phyloP scores from a whole-genome alignment of 2,888 invertebrate species.

The Odontocolon sp. region DNA sequence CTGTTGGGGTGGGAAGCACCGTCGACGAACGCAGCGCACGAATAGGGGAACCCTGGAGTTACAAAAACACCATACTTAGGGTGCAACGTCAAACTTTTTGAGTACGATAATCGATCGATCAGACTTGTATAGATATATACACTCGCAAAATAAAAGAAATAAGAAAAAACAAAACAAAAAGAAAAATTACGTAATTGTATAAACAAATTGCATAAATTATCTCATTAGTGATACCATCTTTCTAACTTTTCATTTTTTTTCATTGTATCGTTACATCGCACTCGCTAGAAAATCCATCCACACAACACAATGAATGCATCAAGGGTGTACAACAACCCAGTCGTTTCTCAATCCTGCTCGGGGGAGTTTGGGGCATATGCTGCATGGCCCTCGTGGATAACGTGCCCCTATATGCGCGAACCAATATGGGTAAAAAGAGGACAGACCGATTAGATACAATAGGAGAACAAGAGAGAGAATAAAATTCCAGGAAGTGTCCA shows the following conservation, averaged over 20 bases:
- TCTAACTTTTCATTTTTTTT: too few relatives aligned
- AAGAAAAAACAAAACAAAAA: too few relatives aligned
- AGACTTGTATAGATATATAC: too few relatives aligned
- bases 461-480: conserved; percentile 49
- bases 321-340: neutral
- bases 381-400: conserved; percentile 49
- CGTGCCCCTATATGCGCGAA: conserved; percentile 37
- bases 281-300: neutral
- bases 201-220: too few relatives aligned
- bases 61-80: neutral
- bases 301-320: too few relatives aligned
- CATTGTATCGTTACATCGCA: too few relatives aligned
- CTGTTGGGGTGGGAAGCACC: conserved; percentile 36
- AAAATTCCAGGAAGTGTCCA: conserved; percentile 59
- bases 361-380: conserved; percentile 54
- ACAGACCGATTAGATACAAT: conserved; percentile 38
- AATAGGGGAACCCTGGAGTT: conserved; percentile 19
- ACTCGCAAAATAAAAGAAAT: too few relatives aligned
- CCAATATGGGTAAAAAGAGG: conserved; percentile 23
- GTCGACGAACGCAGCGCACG: conserved; percentile 31
- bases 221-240: too few relatives aligned
- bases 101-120: too few relatives aligned
- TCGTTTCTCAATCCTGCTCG: conserved; percentile 26
- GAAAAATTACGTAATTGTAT: too few relatives aligned
- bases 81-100: conserved; percentile 9